Evolutionary conservation across 2,113 vertebrate genomes (phyloP).

Genomic region (Prionailurus bengalensis): DNA sequence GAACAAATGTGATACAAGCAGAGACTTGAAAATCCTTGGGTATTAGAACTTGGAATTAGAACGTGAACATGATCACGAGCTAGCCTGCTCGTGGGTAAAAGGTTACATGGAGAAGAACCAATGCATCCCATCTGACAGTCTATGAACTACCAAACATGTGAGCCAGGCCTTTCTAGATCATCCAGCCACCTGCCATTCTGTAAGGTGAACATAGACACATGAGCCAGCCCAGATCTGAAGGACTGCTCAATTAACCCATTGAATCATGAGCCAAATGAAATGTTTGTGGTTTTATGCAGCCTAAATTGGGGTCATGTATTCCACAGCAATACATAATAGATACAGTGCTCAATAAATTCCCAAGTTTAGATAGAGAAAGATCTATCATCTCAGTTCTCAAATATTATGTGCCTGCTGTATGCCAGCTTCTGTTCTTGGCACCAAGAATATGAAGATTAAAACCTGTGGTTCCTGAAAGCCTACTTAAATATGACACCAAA

Average conservation of each 20-base stretch:
- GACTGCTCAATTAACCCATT: background rate
- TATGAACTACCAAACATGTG: background rate
- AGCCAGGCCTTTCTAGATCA: background rate
- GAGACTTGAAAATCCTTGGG: background rate
- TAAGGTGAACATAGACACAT: background rate
- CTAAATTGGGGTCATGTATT: conserved; percentile 27
- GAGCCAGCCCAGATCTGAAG: background rate
- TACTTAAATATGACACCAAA: background rate
- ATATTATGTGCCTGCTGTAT: background rate
- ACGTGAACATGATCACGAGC: background rate
- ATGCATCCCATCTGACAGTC: background rate
- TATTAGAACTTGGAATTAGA: conserved; percentile 13
- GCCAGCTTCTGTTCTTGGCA: conserved; percentile 25
- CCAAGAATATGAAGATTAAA: conserved; percentile 26
- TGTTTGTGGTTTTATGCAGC: background rate
- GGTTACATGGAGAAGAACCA: background rate
- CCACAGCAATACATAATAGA: background rate
- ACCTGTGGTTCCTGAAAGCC: background rate
- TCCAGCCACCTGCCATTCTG: background rate
- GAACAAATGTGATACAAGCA: conserved; percentile 2
- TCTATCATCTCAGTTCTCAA: background rate
- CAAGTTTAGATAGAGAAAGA: conserved; percentile 12
- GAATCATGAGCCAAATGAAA: background rate
- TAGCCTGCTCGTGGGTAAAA: conserved; percentile 1
- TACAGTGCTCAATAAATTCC: background rate